phyloP scores from a whole-genome alignment of 1,140 invertebrate species.

The Gonioctena quinquepunctata region DNA sequence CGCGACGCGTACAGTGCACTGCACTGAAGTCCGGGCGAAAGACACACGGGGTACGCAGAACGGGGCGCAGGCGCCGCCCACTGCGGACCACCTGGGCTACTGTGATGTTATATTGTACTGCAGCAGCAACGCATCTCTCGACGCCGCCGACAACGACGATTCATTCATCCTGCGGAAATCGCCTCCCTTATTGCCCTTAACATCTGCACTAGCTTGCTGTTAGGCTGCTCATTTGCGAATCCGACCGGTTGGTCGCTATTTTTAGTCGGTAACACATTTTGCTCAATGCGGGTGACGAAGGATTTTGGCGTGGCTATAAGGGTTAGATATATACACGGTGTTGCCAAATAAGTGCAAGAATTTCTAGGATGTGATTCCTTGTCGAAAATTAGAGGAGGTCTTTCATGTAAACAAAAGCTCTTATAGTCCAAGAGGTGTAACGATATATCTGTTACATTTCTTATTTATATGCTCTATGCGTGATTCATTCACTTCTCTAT shows the following conservation, averaged over 20 bases:
- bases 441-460: too few species aligned
- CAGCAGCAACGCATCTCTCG: constrained; percentile 32
- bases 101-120: constrained; percentile 35
- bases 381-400: too few species aligned
- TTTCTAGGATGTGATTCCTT: too few species aligned
- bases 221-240: constrained; percentile 13
- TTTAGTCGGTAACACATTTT: neutral
- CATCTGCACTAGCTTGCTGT: constrained; percentile 20
- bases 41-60: constrained; percentile 25
- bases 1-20: constrained; percentile 41
- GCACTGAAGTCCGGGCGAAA: constrained; percentile 36
- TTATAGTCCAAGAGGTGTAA: too few species aligned
- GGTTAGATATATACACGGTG: too few species aligned
- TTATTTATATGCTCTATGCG: too few species aligned
- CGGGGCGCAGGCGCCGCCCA: constrained; percentile 36
- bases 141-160: constrained; percentile 15
- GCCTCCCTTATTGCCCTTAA: constrained; percentile 23
- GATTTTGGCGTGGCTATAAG: too few species aligned
- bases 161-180: constrained; percentile 37
- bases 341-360: too few species aligned
- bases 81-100: constrained; percentile 43
- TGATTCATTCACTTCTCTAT: too few species aligned
- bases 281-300: neutral
- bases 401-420: too few species aligned
- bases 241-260: neutral